Evolutionary conservation across 2,888 invertebrate species (phyloP).

Genomic region (Drosophila colorata): DNA sequence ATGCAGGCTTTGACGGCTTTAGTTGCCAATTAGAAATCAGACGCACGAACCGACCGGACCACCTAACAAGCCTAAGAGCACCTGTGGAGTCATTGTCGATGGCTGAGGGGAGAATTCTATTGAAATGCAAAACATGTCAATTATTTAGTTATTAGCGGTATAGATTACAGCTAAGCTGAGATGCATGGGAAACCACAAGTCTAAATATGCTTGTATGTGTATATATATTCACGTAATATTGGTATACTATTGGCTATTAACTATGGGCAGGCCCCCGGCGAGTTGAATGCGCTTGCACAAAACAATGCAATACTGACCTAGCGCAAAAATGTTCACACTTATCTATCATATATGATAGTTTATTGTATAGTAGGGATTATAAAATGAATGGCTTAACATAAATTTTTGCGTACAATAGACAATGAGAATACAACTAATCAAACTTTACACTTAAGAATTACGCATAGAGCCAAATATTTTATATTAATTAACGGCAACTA

Average conservation of each 20-base stretch:
- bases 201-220: neutral
- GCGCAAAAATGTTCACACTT: slow-evolving; percentile 11
- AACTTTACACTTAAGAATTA: slow-evolving; percentile 20
- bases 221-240: slow-evolving; percentile 8
- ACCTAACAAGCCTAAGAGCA: slow-evolving; percentile 3
- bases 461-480: slow-evolving; percentile 3
- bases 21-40: neutral
- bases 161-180: slow-evolving; percentile 25
- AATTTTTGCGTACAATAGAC: slow-evolving; percentile 14
- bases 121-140: slow-evolving; percentile 47
- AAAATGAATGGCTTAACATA: slow-evolving; percentile 30
- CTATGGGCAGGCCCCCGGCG: slow-evolving; percentile 42
- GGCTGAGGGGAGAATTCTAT: slow-evolving; percentile 41
- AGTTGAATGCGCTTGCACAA: slow-evolving; percentile 6
- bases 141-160: slow-evolving; percentile 39
- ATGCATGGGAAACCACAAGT: slow-evolving; percentile 48
- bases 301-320: slow-evolving; percentile 39
- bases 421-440: slow-evolving; percentile 1
- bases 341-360: slow-evolving; percentile 22
- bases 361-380: slow-evolving; percentile 34
- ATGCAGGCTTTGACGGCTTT: slow-evolving; percentile 1
- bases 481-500: slow-evolving; percentile 1
- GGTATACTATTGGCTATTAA: slow-evolving; percentile 6
- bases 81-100: slow-evolving; percentile 1
- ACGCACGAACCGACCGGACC: slow-evolving; percentile 3